Conservation (phyloP, 2,888 invertebrate species). For the Hydroisotoma schaefferi region DNA sequence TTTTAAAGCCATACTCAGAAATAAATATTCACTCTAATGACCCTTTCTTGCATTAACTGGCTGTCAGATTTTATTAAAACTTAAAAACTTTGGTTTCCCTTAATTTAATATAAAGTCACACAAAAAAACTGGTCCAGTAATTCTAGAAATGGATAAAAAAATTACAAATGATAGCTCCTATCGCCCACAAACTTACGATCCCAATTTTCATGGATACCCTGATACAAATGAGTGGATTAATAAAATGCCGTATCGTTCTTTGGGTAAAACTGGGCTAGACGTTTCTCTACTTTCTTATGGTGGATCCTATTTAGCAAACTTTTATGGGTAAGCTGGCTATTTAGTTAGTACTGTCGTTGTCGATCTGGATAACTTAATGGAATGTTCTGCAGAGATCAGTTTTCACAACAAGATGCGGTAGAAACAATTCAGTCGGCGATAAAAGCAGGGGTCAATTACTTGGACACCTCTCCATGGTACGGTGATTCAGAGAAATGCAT, state of each 20-base stretch:
- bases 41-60: too few relatives aligned
- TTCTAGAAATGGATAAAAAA: neutral
- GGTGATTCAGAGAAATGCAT: conserved; percentile 75
- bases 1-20: too few relatives aligned
- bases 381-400: conserved; percentile 17
- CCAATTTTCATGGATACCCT: conserved; percentile 34
- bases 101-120: too few relatives aligned
- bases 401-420: conserved; percentile 54
- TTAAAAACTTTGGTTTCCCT: too few relatives aligned
- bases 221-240: conserved; percentile 50
- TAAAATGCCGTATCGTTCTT: conserved; percentile 67
- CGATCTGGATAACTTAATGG: neutral
- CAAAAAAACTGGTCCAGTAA: neutral
- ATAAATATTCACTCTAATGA: too few relatives aligned
- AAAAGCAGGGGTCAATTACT: conserved; percentile 78
- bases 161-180: conserved; percentile 7
- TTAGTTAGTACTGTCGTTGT: too few relatives aligned
- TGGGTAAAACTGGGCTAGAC: conserved; percentile 70
- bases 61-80: too few relatives aligned
- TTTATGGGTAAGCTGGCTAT: conserved; percentile 65
- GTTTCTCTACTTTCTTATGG: conserved; percentile 72
- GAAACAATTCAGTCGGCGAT: conserved; percentile 68
- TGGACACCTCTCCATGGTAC: conserved; percentile 87
- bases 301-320: conserved; percentile 68
- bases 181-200: conserved; percentile 39